Percentiles rank a stretch among this genome's conserved stretches.
These are phyloP conservation scores for Netelia fuscicornis DNA, from an alignment of 2,888 invertebrate species.

Conservation along the genomic window DNA sequence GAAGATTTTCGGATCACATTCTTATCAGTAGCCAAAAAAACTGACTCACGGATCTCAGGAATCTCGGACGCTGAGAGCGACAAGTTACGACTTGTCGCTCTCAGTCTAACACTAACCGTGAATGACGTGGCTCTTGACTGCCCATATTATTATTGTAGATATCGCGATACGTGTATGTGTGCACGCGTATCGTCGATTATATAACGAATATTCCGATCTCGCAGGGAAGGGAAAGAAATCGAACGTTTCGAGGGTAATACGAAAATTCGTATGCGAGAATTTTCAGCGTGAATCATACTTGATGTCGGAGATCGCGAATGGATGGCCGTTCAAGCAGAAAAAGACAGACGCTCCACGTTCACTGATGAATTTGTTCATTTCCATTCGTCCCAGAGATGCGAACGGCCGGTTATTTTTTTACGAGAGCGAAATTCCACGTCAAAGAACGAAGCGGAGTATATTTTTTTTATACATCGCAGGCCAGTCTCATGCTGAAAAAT, in stretches of 20 bases:
- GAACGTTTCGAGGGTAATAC: not conserved
- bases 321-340: slow-evolving; percentile 23
- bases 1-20: slow-evolving; percentile 5
- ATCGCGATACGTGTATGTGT: not conserved
- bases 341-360: slow-evolving; percentile 13
- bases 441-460: not conserved
- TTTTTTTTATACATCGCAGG: not conserved
- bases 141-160: not conserved
- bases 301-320: slow-evolving; percentile 42
- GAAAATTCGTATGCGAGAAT: slow-evolving; percentile 34
- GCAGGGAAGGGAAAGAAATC: slow-evolving; percentile 2
- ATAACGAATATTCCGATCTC: slow-evolving; percentile 18
- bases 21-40: slow-evolving; percentile 38
- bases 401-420: slow-evolving; percentile 55
- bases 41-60: slow-evolving; percentile 13
- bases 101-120: slow-evolving; percentile 5
- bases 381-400: slow-evolving; percentile 29
- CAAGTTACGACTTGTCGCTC: not conserved
- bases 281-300: slow-evolving; percentile 36
- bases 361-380: slow-evolving; percentile 53
- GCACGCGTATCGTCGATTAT: not conserved
- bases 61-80: not conserved
- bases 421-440: slow-evolving; percentile 19
- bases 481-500: slow-evolving; percentile 26
- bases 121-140: slow-evolving; percentile 19